These are phyloP conservation scores for Plagodis dolabraria DNA, from an alignment of 2,888 invertebrate genomes.

Conservation along the genomic window DNA sequence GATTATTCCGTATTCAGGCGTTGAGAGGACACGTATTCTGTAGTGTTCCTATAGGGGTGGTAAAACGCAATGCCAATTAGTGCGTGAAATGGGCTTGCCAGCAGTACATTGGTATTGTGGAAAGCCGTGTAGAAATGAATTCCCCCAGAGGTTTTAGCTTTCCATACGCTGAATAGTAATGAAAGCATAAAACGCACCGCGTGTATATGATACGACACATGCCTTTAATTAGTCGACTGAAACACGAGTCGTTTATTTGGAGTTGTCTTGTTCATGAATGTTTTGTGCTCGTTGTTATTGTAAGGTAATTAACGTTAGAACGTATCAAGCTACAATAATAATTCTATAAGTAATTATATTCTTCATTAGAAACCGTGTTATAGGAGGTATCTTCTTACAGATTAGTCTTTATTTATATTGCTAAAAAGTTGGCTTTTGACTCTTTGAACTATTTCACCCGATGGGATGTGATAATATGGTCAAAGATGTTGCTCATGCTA, in stretches of 20 bases:
- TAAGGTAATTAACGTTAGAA: conserved; percentile 14
- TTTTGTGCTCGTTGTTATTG: conserved; percentile 17
- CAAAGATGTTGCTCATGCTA: too few relatives aligned
- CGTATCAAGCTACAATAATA: too few relatives aligned
- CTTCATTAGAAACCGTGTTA: too few relatives aligned
- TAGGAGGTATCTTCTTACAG: too few relatives aligned
- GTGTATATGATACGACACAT: conserved; percentile 26
- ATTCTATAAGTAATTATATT: too few relatives aligned
- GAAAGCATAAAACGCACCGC: conserved; percentile 26
- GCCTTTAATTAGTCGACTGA: conserved; percentile 33
- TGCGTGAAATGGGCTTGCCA: conserved; percentile 47
- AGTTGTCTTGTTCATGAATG: conserved; percentile 23
- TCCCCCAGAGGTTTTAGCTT: conserved; percentile 33
- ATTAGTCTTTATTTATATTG: too few relatives aligned
- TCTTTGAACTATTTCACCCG: too few relatives aligned
- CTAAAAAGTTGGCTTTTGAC: too few relatives aligned
- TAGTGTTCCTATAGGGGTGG: conserved; percentile 11
- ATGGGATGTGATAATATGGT: too few relatives aligned
- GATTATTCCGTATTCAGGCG: too few relatives aligned
- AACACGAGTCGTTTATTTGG: conserved; percentile 26
- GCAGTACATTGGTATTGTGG: conserved; percentile 41
- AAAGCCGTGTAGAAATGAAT: conserved; percentile 46
- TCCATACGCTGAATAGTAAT: conserved; percentile 34
- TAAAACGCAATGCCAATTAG: conserved; percentile 36
- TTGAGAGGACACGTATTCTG: too few relatives aligned